Evolutionary conservation across 2,113 vertebrate genomes (phyloP).

Genomic region (Heteronetta atricapilla): DNA sequence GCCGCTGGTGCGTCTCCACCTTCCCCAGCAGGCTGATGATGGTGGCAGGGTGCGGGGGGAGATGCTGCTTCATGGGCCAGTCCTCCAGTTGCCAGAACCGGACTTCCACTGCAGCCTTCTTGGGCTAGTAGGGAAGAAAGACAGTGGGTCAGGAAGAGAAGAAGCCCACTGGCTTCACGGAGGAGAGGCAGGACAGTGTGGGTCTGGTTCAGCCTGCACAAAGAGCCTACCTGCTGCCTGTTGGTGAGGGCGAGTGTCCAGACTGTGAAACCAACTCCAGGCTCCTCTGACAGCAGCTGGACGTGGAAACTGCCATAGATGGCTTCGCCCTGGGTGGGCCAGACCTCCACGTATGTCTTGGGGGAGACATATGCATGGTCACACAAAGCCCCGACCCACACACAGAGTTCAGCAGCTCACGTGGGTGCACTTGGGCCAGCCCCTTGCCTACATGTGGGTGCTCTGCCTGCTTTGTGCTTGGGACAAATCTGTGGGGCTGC

Average conservation of each 20-base stretch:
- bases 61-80: slow-evolving; percentile 50
- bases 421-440: neutral
- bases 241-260: slow-evolving; percentile 39
- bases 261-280: neutral
- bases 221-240: slow-evolving; percentile 50
- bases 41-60: slow-evolving; percentile 8
- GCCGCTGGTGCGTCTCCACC: slow-evolving; percentile 43
- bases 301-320: slow-evolving; percentile 25
- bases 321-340: slow-evolving; percentile 4
- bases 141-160: neutral
- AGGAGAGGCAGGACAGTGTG: neutral
- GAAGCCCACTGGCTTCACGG: neutral
- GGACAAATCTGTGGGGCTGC: neutral
- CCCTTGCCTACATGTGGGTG: rapidly evolving
- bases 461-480: neutral
- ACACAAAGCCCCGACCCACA: neutral
- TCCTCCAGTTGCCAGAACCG: slow-evolving; percentile 32
- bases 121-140: neutral
- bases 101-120: slow-evolving; percentile 27
- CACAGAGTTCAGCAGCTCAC: rapidly evolving
- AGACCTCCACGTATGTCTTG: slow-evolving; percentile 50
- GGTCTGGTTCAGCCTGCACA: neutral
- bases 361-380: rapidly evolving
- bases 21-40: slow-evolving; percentile 58
- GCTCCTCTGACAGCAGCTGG: slow-evolving; percentile 4